Evolutionary conservation across 1,140 invertebrate species (phyloP).

Genomic region (Diabrotica undecimpunctata): DNA sequence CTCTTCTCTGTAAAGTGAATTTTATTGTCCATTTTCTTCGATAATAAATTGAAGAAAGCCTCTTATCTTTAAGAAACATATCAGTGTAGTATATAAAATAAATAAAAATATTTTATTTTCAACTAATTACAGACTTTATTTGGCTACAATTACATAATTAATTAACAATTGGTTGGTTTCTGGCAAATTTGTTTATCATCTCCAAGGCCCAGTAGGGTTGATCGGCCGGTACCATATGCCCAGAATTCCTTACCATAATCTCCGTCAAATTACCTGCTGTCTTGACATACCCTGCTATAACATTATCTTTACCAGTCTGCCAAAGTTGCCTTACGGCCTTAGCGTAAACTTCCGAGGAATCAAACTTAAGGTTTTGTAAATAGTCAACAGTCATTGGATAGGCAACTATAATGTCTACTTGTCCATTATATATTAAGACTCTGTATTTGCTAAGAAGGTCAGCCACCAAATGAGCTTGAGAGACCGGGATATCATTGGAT

Average conservation of each 20-base stretch:
- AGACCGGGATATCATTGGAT: constrained; percentile 76
- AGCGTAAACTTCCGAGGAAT: constrained; percentile 58
- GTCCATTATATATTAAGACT: constrained; percentile 74
- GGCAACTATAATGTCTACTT: constrained; percentile 79
- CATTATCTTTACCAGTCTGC: constrained; percentile 56
- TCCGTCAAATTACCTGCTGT: constrained; percentile 69
- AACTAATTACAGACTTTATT: too few species aligned
- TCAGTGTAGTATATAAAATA: too few species aligned
- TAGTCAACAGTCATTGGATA: constrained; percentile 73
- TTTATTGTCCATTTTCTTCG: too few species aligned
- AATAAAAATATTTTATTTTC: too few species aligned
- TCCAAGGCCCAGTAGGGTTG: constrained; percentile 71
- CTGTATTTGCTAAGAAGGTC: constrained; percentile 64
- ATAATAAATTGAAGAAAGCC: too few species aligned
- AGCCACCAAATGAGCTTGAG: constrained; percentile 68
- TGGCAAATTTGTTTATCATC: constrained; percentile 70
- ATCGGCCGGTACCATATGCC: constrained; percentile 76
- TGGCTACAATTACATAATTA: too few species aligned
- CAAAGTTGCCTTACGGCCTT: constrained; percentile 58
- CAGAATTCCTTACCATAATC: constrained; percentile 70
- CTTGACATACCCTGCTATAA: constrained; percentile 72
- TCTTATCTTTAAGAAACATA: too few species aligned
- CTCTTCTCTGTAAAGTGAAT: too few species aligned
- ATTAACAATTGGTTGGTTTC: constrained; percentile 36
- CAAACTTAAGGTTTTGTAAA: constrained; percentile 62